Percentiles rank a stretch among this genome's conserved stretches.
phyloP scores from a whole-genome alignment of 2,888 invertebrate species.

The Erynnis tages region DNA sequence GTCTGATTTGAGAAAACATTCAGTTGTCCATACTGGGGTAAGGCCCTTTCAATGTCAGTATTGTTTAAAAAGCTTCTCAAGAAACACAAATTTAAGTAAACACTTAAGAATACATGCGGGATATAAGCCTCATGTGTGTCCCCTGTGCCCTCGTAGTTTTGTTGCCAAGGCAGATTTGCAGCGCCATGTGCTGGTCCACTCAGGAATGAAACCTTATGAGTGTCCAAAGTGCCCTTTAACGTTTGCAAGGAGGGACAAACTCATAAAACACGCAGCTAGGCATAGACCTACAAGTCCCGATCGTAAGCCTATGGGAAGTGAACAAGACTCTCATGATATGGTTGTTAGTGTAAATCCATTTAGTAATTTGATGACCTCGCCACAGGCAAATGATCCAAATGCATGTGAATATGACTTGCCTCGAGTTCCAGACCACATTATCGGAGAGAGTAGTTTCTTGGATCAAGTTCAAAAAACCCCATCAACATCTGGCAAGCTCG shows the following conservation, averaged over 20 bases:
- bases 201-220: constrained; percentile 84
- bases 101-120: constrained; percentile 88
- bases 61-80: constrained; percentile 87
- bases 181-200: constrained; percentile 85
- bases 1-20: constrained; percentile 87
- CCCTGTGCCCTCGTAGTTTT: constrained; percentile 87
- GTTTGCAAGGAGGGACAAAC: constrained; percentile 86
- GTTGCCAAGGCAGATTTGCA: constrained; percentile 85
- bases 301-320: constrained; percentile 54
- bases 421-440: constrained; percentile 75
- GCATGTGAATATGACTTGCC: constrained; percentile 69
- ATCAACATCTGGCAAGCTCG: constrained; percentile 49
- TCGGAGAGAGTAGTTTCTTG: constrained; percentile 71
- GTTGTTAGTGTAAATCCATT: constrained; percentile 83
- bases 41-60: constrained; percentile 87
- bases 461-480: constrained; percentile 63
- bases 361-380: constrained; percentile 71
- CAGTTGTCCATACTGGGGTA: constrained; percentile 88
- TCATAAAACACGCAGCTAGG: constrained; percentile 84
- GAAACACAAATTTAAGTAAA: constrained; percentile 89
- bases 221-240: constrained; percentile 85
- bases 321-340: constrained; percentile 75
- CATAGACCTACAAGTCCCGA: constrained; percentile 74
- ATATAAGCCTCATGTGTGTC: constrained; percentile 87
- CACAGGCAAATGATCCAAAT: constrained; percentile 49